phyloP scores from a whole-genome alignment of 2,797 vertebrate species.

The Sebastes matsubarae region DNA sequence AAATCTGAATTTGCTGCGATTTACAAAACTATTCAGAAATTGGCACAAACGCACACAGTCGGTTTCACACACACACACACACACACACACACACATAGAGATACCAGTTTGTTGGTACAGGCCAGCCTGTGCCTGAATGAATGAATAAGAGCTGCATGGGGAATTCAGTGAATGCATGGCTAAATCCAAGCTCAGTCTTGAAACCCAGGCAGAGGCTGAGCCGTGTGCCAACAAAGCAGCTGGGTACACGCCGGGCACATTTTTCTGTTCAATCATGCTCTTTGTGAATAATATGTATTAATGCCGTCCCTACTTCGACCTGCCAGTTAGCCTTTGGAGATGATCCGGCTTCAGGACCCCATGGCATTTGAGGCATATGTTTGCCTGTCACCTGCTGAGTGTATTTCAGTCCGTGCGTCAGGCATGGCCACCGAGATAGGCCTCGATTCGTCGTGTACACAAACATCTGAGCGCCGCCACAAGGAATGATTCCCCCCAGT shows the following conservation, averaged over 20 bases:
- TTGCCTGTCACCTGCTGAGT: slow-evolving; percentile 82
- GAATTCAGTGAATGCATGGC: slow-evolving; percentile 78
- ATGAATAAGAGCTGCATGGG: slow-evolving; percentile 75
- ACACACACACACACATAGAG: slow-evolving; percentile 23
- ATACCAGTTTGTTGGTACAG: slow-evolving; percentile 67
- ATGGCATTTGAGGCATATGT: slow-evolving; percentile 82
- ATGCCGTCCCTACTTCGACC: slow-evolving; percentile 76
- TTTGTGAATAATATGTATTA: slow-evolving; percentile 87
- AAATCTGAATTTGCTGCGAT: slow-evolving; percentile 64
- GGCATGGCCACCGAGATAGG: slow-evolving; percentile 54
- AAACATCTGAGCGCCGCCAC: slow-evolving; percentile 56
- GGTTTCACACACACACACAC: slow-evolving; percentile 28
- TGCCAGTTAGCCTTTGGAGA: slow-evolving; percentile 86
- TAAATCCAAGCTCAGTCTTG: slow-evolving; percentile 73
- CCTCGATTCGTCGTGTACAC: slow-evolving; percentile 59
- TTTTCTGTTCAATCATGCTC: slow-evolving; percentile 85
- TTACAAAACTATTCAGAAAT: slow-evolving; percentile 38
- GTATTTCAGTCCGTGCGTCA: slow-evolving; percentile 53
- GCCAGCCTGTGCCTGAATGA: slow-evolving; percentile 64
- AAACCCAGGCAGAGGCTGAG: slow-evolving; percentile 69
- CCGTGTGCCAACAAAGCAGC: slow-evolving; percentile 75
- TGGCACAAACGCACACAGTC: slow-evolving; percentile 38
- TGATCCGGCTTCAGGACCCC: slow-evolving; percentile 81
- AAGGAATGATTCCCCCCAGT: slow-evolving; percentile 42
- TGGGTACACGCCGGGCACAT: slow-evolving; percentile 76